Conservation (phyloP, 2,113 vertebrate genomes). For the Leucopsar rothschildi region DNA sequence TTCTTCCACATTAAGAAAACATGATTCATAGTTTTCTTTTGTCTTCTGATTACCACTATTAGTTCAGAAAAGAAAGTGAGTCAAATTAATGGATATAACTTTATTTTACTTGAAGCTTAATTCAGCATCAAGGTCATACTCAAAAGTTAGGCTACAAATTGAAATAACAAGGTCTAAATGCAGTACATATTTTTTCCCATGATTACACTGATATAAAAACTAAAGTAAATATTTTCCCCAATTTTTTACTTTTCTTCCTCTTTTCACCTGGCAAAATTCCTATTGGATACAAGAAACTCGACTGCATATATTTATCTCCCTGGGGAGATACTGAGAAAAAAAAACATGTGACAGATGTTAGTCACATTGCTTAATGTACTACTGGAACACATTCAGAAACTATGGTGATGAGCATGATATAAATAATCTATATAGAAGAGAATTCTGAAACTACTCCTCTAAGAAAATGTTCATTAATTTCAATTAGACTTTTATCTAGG, state of each 20-base stretch:
- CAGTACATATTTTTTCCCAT: not conserved
- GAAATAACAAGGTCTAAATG: not conserved
- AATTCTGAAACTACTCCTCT: not conserved
- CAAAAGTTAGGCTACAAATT: not conserved
- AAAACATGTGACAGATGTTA: constrained; percentile 29
- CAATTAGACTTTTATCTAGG: not conserved
- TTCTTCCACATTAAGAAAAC: not conserved
- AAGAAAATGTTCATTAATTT: constrained; percentile 20
- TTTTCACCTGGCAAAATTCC: not conserved
- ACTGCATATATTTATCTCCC: constrained; percentile 6
- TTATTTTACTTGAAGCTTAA: not conserved
- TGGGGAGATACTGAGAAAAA: not conserved
- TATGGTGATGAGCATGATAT: constrained; percentile 25
- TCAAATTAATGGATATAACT: not conserved
- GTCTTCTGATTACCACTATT: not conserved
- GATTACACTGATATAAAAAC: not conserved
- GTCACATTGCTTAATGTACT: constrained; percentile 31
- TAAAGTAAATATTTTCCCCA: not conserved
- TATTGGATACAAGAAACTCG: not conserved
- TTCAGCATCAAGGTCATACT: not conserved
- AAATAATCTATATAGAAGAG: constrained; percentile 17
- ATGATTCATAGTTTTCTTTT: not conserved
- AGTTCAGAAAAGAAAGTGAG: not conserved
- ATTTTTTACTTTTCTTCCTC: not conserved
- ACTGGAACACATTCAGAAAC: constrained; percentile 32